Percentiles rank a stretch among this genome's conserved stretches.
Evolutionary conservation across 1,140 invertebrate species (phyloP).

Genomic region (Chironomus striatipennis): DNA sequence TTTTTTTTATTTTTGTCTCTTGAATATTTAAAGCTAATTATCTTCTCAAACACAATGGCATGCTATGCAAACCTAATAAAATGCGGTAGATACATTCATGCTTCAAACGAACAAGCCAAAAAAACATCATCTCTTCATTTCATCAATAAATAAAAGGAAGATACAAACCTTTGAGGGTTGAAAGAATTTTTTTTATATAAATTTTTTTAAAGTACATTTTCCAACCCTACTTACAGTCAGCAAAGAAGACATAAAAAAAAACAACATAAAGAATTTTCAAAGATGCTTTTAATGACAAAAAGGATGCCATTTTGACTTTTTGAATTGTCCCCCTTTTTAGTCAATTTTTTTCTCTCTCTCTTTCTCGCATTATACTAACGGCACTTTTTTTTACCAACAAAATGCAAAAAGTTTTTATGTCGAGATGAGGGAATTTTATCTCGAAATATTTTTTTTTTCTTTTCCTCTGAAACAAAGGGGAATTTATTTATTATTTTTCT

Average conservation of each 20-base stretch:
- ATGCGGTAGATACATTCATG: no score
- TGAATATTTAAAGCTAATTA: no score
- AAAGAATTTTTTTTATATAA: neutral
- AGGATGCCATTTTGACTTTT: constrained; percentile 12
- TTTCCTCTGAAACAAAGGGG: neutral
- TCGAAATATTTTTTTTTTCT: neutral
- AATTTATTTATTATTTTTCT: neutral
- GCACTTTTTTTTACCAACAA: neutral
- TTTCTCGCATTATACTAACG: neutral
- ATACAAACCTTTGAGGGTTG: no score
- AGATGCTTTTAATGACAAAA: constrained; percentile 14
- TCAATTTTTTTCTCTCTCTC: neutral
- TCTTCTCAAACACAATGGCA: no score
- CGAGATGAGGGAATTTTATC: constrained; percentile 1
- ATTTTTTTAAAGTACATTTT: constrained; percentile 8
- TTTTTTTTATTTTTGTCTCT: no score
- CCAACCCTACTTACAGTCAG: neutral
- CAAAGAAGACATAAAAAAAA: neutral
- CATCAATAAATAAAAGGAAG: no score
- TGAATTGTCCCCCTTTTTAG: neutral
- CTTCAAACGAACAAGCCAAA: no score
- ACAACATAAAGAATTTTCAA: constrained; percentile 9
- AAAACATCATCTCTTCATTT: no score
- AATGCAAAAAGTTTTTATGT: constrained; percentile 10
- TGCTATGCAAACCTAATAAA: no score